phyloP scores from a whole-genome alignment of 30 jellyfish, hydroid and myxozoan species.

The Morbakka virulenta region DNA sequence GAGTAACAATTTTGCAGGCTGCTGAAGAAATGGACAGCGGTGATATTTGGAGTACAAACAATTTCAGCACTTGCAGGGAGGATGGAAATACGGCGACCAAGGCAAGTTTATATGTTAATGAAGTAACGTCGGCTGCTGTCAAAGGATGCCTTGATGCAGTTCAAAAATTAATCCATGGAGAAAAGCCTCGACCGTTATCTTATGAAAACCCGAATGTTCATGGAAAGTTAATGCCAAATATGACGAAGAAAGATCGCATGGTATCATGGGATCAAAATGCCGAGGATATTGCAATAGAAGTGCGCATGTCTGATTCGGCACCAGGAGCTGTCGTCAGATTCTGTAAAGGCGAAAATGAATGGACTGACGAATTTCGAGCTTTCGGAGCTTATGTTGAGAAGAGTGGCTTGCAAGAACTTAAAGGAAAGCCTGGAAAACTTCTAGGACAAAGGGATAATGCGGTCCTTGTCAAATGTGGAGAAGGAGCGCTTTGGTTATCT shows the following conservation, averaged over 20 bases:
- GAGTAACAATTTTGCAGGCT: conserved; percentile 13
- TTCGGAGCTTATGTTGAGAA: conserved; percentile 3
- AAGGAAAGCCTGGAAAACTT: background rate
- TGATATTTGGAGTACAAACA: background rate
- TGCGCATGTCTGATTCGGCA: conserved; percentile 9
- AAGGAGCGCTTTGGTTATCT: background rate
- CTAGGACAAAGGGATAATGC: conserved; percentile 11
- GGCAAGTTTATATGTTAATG: conserved; percentile 15
- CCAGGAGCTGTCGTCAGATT: conserved; percentile 3
- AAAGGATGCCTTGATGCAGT: background rate
- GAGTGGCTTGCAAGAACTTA: background rate
- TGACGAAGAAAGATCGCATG: background rate
- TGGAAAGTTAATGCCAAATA: background rate
- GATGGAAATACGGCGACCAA: background rate
- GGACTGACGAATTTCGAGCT: background rate
- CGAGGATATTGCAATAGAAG: background rate
- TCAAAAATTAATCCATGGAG: background rate
- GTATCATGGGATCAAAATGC: background rate
- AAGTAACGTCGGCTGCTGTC: conserved; percentile 1
- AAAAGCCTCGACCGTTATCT: background rate
- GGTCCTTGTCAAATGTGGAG: background rate
- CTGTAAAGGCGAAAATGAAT: background rate
- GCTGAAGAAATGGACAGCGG: conserved; percentile 17
- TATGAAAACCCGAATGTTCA: background rate
- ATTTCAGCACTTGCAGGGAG: background rate